Evolutionary conservation across 2,797 vertebrate genomes (phyloP), one percentile per base, ranked within the genome.

Genomic region (Aselliscus stoliczkanus): DNA sequence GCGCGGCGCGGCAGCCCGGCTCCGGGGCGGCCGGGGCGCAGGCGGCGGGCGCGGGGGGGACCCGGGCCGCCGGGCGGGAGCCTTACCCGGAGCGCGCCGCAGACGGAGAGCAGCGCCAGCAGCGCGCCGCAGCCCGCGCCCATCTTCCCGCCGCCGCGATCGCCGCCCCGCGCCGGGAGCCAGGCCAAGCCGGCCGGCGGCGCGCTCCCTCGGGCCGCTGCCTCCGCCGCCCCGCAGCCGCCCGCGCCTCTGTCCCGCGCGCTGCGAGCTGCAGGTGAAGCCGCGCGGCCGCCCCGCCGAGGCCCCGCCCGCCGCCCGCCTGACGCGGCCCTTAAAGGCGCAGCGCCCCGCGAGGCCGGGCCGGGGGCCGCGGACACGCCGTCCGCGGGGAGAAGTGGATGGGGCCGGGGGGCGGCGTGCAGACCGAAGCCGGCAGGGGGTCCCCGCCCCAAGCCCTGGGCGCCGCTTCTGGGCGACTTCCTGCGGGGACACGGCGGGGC

Each of bases 201-300:
- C 86, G 93, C 94, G 93, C 94, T 92, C 88, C 88, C 89, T 27
- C 91, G 3, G 84, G 89, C 93, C 86, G 31, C 52, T 84, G 93
- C 73, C 88, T 92, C 93, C 80, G 88, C 95, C 56, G 77, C 94
- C 97, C 83, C 97, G 88, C 97, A 75, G 90, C 97, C 96, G 97
- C 97, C 97, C 96, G 95, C 95, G 90, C 96, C 97, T 97, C 93
- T 95, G 98, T 76, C 96, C 95, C 97, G 98, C 98, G 97, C 97
- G 98, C 98, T 98, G 98, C 98, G 98, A 98, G 98, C 98, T 99
- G 99, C 99, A 99, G 99, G 99, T 99, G 99, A 99, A 99, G 98
- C 95, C 98, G 99, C 98, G 97, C 98, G 98, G 99, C 98, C 94
- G 99, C 98, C 98, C 98, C 97, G 67, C 95, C 91, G 60, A 96